Conservation (phyloP, 2,113 vertebrate genomes). For the Urocolius indicus region DNA sequence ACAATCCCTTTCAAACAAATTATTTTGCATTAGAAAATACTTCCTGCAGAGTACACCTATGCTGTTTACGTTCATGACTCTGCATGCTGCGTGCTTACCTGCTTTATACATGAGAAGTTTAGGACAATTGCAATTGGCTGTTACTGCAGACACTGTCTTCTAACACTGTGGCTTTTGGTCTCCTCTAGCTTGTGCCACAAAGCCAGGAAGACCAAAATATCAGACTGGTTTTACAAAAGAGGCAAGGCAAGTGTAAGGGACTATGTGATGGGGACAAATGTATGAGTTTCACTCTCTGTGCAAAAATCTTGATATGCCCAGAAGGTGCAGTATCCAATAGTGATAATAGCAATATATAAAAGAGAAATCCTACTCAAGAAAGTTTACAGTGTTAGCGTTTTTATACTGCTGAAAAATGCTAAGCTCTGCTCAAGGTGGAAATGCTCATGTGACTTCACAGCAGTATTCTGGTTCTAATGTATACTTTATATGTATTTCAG, state of each 20-base stretch:
- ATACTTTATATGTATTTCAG: background rate
- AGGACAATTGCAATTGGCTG: background rate
- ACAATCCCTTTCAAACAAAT: background rate
- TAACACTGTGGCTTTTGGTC: background rate
- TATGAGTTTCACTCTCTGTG: background rate
- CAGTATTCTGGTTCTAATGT: background rate
- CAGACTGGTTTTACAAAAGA: background rate
- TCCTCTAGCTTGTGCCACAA: background rate
- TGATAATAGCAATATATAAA: background rate
- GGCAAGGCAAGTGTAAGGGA: background rate
- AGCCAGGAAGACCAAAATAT: background rate
- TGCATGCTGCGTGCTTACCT: background rate
- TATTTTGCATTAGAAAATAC: background rate
- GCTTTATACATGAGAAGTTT: background rate
- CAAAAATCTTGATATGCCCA: background rate
- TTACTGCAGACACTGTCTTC: background rate
- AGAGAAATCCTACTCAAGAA: background rate
- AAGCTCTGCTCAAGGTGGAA: background rate
- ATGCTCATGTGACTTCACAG: background rate
- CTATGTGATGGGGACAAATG: background rate
- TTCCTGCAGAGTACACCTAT: background rate
- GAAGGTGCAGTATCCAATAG: background rate
- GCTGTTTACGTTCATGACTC: background rate
- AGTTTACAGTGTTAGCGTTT: background rate
- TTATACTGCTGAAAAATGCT: background rate